Conservation (phyloP, 2,113 vertebrate species). For the Scophthalmus maximus region DNA sequence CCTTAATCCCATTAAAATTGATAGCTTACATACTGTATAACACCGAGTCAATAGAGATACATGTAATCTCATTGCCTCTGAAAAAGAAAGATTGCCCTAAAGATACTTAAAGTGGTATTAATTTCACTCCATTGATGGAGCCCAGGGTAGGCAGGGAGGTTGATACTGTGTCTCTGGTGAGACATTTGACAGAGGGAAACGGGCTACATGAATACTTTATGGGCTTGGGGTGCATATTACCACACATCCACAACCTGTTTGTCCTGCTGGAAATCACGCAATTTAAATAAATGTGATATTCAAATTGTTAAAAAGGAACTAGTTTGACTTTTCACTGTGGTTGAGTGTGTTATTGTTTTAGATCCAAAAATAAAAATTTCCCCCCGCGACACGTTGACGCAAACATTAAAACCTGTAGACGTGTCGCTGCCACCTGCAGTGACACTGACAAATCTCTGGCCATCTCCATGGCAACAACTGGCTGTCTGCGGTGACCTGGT, state of each 20-base stretch:
- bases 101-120: conserved; percentile 75
- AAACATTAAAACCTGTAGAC: conserved; percentile 8
- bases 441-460: conserved; percentile 12
- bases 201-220: conserved; percentile 68
- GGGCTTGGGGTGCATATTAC: conserved; percentile 55
- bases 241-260: conserved; percentile 64
- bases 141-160: conserved; percentile 50
- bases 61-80: conserved; percentile 77
- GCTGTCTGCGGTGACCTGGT: conserved; percentile 28
- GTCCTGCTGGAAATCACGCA: conserved; percentile 26
- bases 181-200: conserved; percentile 69
- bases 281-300: conserved; percentile 17
- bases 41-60: conserved; percentile 70
- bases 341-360: neutral
- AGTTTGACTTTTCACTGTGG: neutral
- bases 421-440: neutral
- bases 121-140: conserved; percentile 75
- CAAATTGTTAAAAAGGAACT: neutral
- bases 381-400: neutral
- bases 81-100: conserved; percentile 72
- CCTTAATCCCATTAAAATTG: conserved; percentile 79
- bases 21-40: conserved; percentile 76
- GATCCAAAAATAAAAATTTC: neutral
- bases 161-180: conserved; percentile 67
- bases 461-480: conserved; percentile 53